Conservation (phyloP, 2,888 invertebrate species). For the Drosophila birchii region DNA sequence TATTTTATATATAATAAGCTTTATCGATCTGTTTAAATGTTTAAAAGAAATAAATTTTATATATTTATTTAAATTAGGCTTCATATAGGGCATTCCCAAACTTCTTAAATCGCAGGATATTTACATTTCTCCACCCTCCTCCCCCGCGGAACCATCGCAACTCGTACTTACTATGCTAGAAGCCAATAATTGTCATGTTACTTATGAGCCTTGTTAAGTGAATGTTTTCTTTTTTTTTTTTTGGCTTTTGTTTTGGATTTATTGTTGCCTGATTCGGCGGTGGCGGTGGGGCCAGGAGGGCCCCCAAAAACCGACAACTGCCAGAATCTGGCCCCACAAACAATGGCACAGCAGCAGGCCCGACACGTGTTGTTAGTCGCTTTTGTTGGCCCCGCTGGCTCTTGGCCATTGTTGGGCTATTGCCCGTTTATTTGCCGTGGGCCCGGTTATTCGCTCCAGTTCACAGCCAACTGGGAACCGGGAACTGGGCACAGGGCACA, state of each 20-base stretch:
- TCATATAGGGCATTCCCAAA: too few species aligned
- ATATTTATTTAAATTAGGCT: not conserved
- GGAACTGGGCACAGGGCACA: not conserved
- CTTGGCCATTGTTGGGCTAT: conserved; percentile 15
- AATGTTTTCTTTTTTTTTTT: conserved; percentile 6
- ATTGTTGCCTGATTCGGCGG: conserved; percentile 16
- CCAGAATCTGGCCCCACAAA: conserved; percentile 13
- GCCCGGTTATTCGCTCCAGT: conserved; percentile 16
- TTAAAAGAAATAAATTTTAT: too few species aligned
- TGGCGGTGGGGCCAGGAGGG: not conserved
- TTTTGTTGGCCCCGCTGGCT: conserved; percentile 12
- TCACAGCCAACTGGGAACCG: conserved; percentile 20
- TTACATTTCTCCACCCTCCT: not conserved
- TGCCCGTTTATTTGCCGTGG: conserved; percentile 15
- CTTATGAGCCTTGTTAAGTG: conserved; percentile 21
- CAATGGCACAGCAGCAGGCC: conserved; percentile 29
- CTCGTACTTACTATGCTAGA: not conserved
- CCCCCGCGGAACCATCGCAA: conserved; percentile 8
- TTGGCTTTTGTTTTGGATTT: conserved; percentile 27
- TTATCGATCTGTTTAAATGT: too few species aligned
- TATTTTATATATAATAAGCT: too few species aligned
- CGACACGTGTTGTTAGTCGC: conserved; percentile 30
- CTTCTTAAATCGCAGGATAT: not conserved
- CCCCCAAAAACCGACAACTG: conserved; percentile 3
- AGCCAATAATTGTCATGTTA: conserved; percentile 16